phyloP scores from a whole-genome alignment of 2,113 vertebrate species.

The Malurus melanocephalus region DNA sequence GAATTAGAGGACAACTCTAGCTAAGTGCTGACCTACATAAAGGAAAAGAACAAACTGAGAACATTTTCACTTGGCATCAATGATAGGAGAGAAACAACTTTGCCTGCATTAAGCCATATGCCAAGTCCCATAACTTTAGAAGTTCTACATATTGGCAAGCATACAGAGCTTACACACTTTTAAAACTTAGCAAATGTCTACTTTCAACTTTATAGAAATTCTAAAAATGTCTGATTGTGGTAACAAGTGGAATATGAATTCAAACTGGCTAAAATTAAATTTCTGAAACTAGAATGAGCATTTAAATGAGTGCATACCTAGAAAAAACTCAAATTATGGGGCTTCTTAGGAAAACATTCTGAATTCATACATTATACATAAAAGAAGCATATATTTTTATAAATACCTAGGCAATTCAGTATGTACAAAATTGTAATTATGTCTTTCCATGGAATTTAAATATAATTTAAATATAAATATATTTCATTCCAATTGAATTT shows the following conservation, averaged over 20 bases:
- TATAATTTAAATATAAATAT: no score
- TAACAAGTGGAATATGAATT: background rate
- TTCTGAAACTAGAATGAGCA: background rate
- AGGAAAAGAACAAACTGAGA: background rate
- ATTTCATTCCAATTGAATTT: background rate
- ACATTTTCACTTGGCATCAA: background rate
- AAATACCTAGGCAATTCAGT: background rate
- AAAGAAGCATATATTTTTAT: background rate
- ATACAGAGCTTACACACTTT: background rate
- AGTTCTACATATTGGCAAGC: background rate
- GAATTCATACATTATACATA: background rate
- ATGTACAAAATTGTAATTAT: background rate
- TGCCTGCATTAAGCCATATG: background rate
- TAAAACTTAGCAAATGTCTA: constrained; percentile 1
- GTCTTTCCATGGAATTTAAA: background rate
- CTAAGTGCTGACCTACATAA: constrained; percentile 15
- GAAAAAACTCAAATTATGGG: background rate
- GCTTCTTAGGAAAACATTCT: background rate
- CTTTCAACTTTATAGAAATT: background rate
- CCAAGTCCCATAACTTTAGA: background rate
- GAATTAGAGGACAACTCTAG: background rate
- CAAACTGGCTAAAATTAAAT: background rate
- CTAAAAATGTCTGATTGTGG: background rate
- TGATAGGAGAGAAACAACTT: background rate
- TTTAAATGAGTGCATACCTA: background rate